A percentile compares a stretch with the other conserved stretches of the same genome.
Evolutionary conservation across 2,888 invertebrate genomes (phyloP).

Genomic region (Halocaridina rubra): DNA sequence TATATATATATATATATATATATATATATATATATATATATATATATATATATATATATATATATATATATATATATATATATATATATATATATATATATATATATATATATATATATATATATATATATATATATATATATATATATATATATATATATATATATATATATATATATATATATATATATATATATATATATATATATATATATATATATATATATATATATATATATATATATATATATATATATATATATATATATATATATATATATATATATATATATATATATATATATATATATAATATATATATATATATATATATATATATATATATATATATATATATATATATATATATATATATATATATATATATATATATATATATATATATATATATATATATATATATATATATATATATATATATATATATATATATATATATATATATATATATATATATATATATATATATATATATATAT

Average conservation of each 20-base stretch:
- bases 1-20: too few relatives aligned
- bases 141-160: too few relatives aligned
- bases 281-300: not conserved
- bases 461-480: constrained; percentile 34
- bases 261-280: too few relatives aligned
- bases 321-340: constrained; percentile 20
- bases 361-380: constrained; percentile 48
- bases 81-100: too few relatives aligned
- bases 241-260: too few relatives aligned
- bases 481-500: constrained; percentile 40
- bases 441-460: constrained; percentile 7
- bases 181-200: too few relatives aligned
- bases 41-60: too few relatives aligned
- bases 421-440: constrained; percentile 8
- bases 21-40: too few relatives aligned
- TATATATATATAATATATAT: constrained; percentile 17
- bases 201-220: not conserved
- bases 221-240: not conserved
- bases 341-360: not conserved
- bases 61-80: too few relatives aligned
- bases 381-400: constrained; percentile 46
- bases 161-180: too few relatives aligned
- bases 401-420: constrained; percentile 27
- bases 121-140: too few relatives aligned
- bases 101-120: too few relatives aligned